Base-by-base conservation (phyloP, 2,113 vertebrate genomes). In the Thomomys bottae region DNA sequence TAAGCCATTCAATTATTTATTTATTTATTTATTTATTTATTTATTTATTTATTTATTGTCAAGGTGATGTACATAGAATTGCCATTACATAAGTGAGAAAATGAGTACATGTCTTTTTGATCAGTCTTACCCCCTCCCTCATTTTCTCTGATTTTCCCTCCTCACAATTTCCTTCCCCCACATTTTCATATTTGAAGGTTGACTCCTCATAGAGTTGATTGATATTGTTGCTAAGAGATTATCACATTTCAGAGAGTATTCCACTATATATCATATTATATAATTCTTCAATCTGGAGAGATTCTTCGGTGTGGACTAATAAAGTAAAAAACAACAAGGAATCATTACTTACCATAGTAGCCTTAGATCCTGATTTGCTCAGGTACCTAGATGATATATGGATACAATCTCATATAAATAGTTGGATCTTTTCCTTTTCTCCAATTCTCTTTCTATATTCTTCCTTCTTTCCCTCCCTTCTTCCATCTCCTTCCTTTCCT, bases 151-250 rank as follows among this genome's bases (percentile, higher is more conserved):
- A 54, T 15, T 54, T 15, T 54, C 49, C 49, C 49, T 17, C 49
- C 49, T n/a, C n/a, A n/a, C 49, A 15, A 15, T 17, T 10, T 54
- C 12, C 49, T 15, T 15, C 15, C 49, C 32, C 72, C 73, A 36
- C 40, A 6, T 90, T 94, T 2, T 54, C 54, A 81, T 64, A n/a
- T 66, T 68, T 94, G 68, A 86, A 42, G 61, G 26, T 71, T 57
- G 40, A 28, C 15, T 89, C 28, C 17, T 86, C 9, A 26, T 45
- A 67, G 12, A 86, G 10, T 57, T 87, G 72, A 90, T 54, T 81
- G 77, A 77, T 95, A 86, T 3, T 57, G 14, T 89, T 95, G 17
- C 40, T 34, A 68, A 84, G 80, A 94, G 76, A 92, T 34, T 30
- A 38, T 20, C 54, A 28, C 15, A 61, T 83, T 23, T 54, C 54